A percentile compares a stretch with the other conserved stretches of the same genome.
Evolutionary conservation across 2,888 invertebrate species (phyloP).

Genomic region (Malthinus flaveolus): DNA sequence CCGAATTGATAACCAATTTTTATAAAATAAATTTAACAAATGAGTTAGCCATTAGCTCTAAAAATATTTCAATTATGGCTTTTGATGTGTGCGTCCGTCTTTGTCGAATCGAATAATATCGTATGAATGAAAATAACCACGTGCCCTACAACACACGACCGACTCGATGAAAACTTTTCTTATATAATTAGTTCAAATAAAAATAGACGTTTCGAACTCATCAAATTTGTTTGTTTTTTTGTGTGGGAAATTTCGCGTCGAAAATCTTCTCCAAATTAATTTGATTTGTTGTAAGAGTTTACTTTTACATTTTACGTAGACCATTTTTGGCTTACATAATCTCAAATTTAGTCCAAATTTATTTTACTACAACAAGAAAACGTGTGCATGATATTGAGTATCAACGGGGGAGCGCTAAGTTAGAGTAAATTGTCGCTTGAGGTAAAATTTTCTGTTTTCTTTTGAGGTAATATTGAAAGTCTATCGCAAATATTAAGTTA

Average conservation of each 20-base stretch:
- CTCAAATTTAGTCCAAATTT: constrained; percentile 7
- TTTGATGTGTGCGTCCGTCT: constrained; percentile 6
- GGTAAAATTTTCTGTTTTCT: constrained; percentile 8
- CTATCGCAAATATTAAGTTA: neutral
- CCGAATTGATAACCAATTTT: neutral
- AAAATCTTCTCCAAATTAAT: neutral
- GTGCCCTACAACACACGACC: constrained; percentile 11
- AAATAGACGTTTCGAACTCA: neutral
- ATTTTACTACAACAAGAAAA: constrained; percentile 11
- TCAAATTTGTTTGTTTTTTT: neutral
- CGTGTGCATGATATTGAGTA: constrained; percentile 13
- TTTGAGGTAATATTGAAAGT: constrained; percentile 2
- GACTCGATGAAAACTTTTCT: constrained; percentile 7
- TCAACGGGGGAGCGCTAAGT: constrained; percentile 8
- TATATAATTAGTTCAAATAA: constrained; percentile 5
- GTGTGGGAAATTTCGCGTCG: neutral
- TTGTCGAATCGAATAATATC: constrained; percentile 8
- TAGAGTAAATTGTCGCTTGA: constrained; percentile 12
- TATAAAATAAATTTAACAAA: neutral
- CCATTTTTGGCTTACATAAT: constrained; percentile 2
- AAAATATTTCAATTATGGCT: constrained; percentile 7
- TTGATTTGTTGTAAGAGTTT: neutral
- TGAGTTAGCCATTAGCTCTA: neutral
- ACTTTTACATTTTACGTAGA: neutral
- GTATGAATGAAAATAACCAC: constrained; percentile 24